Evolutionary conservation across 2,113 vertebrate genomes (phyloP), one percentile per base, ranked within the genome.

Genomic region (Phaethon lepturus): DNA sequence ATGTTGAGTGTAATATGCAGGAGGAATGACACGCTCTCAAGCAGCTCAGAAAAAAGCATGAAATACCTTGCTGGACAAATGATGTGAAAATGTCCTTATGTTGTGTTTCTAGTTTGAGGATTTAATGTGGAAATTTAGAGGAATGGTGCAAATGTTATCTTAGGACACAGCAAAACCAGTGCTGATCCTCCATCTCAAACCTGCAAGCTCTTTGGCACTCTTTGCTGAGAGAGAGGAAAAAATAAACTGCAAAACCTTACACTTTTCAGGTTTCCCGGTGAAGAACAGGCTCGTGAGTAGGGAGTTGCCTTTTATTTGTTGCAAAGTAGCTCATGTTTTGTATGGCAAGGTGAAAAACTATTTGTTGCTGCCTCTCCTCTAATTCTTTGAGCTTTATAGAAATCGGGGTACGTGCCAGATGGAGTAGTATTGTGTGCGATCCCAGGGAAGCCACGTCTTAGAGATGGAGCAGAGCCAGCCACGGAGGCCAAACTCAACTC

Each of bases 361-460:
- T 58, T 66, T 78, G 26, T 68, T 86, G 60, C n/a, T 62, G 47
- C 45, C 67, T 62, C 16, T 62, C 17, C 24, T 38, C 38, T 56
- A 15, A 19, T 19, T 63, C 31, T 66, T 78, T 20, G 76, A 83
- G 16, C 35, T 69, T n/a, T 26, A 24, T 10, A 35, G 75, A 55
- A 44, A 11, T n/a, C 0, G 0, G 14, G 55, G 10, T 22, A 3
- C 2, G 2, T 29, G 33, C 53, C 53, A 19, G 71, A 50, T 6
- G 1, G 52, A 42, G 25, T 25, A 20, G 35, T 23, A 4, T 13
- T 33, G 0, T 14, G 23, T 73, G 26, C 40, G 22, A 0, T 83
- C 53, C 53, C 29, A 18, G 76, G 64, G 56, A 52, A 67, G 6
- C 29, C 4, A 0, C 29, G 20, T 49, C 64, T 20, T 90, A 58